Evolutionary conservation across 2,888 invertebrate species (phyloP).

Genomic region (Conops quadrifasciatus): DNA sequence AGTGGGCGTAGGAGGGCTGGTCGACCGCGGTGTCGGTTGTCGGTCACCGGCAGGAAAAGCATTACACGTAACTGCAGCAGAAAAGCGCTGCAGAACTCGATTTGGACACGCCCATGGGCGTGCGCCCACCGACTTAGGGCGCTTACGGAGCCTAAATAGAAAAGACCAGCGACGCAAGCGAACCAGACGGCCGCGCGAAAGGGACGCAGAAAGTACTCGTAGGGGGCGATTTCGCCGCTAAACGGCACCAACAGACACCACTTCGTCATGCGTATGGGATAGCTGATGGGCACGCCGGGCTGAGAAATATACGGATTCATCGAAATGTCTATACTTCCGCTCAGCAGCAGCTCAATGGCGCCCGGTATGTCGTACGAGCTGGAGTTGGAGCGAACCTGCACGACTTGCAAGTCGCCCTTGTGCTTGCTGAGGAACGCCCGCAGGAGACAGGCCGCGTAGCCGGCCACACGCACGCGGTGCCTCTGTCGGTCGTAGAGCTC

Average conservation of each 20-base stretch:
- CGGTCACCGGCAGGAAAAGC: slow-evolving; percentile 44
- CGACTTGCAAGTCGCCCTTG: slow-evolving; percentile 46
- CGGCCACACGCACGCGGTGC: slow-evolving; percentile 36
- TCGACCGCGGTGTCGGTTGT: slow-evolving; percentile 7
- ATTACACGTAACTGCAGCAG: slow-evolving; percentile 46
- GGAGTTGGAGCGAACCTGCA: slow-evolving; percentile 38
- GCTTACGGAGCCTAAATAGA: slow-evolving; percentile 38
- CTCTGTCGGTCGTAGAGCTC: slow-evolving; percentile 20
- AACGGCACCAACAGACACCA: slow-evolving; percentile 48
- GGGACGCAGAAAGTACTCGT: slow-evolving; percentile 50
- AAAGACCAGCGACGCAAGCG: slow-evolving; percentile 40
- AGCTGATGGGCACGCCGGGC: slow-evolving; percentile 44
- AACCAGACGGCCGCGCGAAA: slow-evolving; percentile 46
- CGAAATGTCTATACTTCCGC: slow-evolving; percentile 46
- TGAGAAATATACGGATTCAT: slow-evolving; percentile 47
- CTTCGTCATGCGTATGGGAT: slow-evolving; percentile 49
- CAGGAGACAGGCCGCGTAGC: slow-evolving; percentile 48
- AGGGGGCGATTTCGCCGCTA: slow-evolving; percentile 45
- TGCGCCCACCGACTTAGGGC: slow-evolving; percentile 31
- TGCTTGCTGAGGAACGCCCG: slow-evolving; percentile 44
- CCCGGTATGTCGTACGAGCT: slow-evolving; percentile 43
- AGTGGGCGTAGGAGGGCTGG: slow-evolving; percentile 39
- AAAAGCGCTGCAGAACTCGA: slow-evolving; percentile 43
- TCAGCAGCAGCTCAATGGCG: slow-evolving; percentile 42
- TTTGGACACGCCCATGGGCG: background rate